Evolutionary conservation across 2,888 invertebrate species (phyloP), one percentile per base, ranked within the genome.

Genomic region (Macrosoma leucophasiata): DNA sequence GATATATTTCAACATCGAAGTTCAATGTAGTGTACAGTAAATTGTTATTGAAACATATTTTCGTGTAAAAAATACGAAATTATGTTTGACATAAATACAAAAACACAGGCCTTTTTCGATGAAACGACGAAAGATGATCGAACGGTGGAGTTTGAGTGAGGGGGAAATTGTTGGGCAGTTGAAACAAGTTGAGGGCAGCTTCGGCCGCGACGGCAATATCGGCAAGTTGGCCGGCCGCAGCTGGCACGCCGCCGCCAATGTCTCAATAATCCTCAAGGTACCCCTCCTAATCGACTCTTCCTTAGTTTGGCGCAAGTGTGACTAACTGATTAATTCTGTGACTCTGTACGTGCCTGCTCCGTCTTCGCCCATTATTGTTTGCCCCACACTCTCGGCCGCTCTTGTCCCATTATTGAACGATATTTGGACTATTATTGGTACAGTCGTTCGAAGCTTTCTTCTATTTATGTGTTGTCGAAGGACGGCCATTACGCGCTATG

Each of bases 281-380:
- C 76, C 77, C n/a, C 72, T 71, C 71, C 78, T 81, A 82, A 84
- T 82, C 82, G 81, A 79, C 76, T 84, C 77, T 69, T 77, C 79
- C 77, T 74, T 67, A 69, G 61, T 75, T 66, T 68, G 71, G 63
- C 78, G 65, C 84, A 82, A 84, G 82, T 84, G 84, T 70, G 81
- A 72, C 77, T 79, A 79, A 81, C 84, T 82, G 82, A 84, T 84
- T 82, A 81, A 82, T 84, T 72, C 81, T 66, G 67, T 62, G 62
- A 65, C 62, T 70, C 54, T 44, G 57, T 73, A 71, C 79, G 81
- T 81, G 82, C 75, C 70, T 58, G 55, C 56, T 58, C 57, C 61
- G 57, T 66, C 66, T 63, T 62, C 60, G 53, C 51, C 53, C 61
- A 62, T 66, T 77, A 77, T 78, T 79, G 73, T 76, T 73, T 79